A percentile compares a stretch with the other conserved stretches of the same genome.
Conservation (phyloP, 2,888 invertebrate genomes). For the Cyaniris semiargus region DNA sequence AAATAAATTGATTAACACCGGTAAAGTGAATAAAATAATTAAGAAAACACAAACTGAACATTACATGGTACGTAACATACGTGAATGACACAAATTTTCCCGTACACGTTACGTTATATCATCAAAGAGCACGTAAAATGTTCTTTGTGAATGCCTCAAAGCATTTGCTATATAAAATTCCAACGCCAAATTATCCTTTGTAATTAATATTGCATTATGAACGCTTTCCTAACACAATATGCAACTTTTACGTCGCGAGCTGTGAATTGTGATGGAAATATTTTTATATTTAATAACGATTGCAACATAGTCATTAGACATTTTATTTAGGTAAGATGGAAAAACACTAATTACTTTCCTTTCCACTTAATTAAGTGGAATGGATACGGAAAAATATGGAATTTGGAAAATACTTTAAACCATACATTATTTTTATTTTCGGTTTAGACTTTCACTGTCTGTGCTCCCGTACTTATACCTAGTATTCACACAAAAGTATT, state of each 20-base stretch:
- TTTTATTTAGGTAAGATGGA: not conserved
- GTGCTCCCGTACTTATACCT: no score
- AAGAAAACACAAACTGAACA: not conserved
- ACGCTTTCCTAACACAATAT: not conserved
- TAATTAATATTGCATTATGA: slow-evolving; percentile 16
- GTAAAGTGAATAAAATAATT: not conserved
- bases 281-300: not conserved
- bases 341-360: not conserved
- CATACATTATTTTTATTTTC: no score
- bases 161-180: slow-evolving; percentile 22
- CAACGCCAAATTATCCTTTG: slow-evolving; percentile 2
- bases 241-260: not conserved
- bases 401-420: no score
- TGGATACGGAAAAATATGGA: no score
- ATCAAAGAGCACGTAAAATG: not conserved
- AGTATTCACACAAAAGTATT: no score
- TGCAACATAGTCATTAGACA: not conserved
- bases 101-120: not conserved
- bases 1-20: no score
- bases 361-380: not conserved
- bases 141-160: slow-evolving; percentile 18
- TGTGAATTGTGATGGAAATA: not conserved
- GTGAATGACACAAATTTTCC: not conserved
- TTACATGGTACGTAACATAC: not conserved
- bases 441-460: no score